Conservation (phyloP, 1,140 invertebrate species). For the Leptinotarsa undecemlineata region DNA sequence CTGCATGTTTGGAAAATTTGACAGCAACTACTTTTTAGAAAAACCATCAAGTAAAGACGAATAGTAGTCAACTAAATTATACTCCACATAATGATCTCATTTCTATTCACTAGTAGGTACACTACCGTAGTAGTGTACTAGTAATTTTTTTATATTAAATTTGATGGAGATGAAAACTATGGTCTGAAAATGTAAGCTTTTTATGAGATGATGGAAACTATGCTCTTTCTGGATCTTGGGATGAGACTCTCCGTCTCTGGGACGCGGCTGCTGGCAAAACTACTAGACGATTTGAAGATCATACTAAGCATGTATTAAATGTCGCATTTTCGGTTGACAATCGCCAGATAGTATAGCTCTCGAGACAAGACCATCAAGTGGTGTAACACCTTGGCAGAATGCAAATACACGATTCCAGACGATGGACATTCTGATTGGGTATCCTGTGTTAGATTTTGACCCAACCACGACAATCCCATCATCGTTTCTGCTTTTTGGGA, state of each 20-base stretch:
- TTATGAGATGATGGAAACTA: slow-evolving; percentile 87
- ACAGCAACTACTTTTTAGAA: no score
- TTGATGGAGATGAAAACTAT: no score
- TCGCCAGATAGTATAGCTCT: slow-evolving; percentile 98
- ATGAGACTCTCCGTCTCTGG: slow-evolving; percentile 98
- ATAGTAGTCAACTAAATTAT: no score
- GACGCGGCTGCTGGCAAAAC: slow-evolving; percentile 93
- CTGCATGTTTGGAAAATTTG: no score
- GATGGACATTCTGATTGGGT: slow-evolving; percentile 99
- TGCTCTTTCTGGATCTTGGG: slow-evolving; percentile 98
- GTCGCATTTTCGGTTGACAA: slow-evolving; percentile 99
- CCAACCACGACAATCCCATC: slow-evolving; percentile 96
- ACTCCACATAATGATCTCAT: no score
- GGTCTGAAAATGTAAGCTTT: no score
- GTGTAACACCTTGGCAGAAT: slow-evolving; percentile 99
- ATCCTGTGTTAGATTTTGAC: slow-evolving; percentile 96
- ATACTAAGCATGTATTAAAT: slow-evolving; percentile 98
- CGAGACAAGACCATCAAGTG: slow-evolving; percentile 99
- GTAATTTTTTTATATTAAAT: no score
- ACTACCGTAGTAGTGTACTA: no score
- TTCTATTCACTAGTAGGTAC: no score
- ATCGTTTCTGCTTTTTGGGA: slow-evolving; percentile 99
- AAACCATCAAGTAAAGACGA: no score
- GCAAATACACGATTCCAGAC: slow-evolving; percentile 99
- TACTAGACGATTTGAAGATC: slow-evolving; percentile 95